These are phyloP conservation scores for Aviceda subcristata DNA, from an alignment of 2,113 vertebrate genomes.

Conservation along the genomic window DNA sequence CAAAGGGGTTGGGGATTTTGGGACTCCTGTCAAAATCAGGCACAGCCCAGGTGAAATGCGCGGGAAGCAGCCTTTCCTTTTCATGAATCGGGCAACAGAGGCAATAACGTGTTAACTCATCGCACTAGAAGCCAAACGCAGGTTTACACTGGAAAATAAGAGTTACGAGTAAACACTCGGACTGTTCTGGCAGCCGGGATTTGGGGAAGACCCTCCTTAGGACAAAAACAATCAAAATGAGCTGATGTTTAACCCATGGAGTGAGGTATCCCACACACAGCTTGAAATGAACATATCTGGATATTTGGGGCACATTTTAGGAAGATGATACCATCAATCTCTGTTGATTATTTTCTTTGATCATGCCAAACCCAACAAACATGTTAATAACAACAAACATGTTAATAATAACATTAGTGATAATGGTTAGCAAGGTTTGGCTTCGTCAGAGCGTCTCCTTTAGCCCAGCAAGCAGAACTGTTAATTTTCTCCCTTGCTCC, in stretches of 20 bases:
- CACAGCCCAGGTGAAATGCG: accelerated
- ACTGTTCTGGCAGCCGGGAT: too few species aligned
- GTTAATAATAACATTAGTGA: background rate
- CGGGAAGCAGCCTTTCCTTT: too few species aligned
- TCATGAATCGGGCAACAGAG: background rate
- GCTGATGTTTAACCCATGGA: background rate
- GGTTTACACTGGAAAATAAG: background rate
- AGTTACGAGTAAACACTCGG: background rate
- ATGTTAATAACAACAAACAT: too few species aligned
- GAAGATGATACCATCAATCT: background rate
- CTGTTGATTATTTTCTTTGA: background rate
- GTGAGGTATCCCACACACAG: accelerated
- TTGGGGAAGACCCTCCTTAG: background rate
- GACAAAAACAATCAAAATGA: background rate
- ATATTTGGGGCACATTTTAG: background rate
- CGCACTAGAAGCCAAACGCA: accelerated
- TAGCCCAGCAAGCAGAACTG: accelerated
- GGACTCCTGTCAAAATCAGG: background rate
- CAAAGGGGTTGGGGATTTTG: too few species aligned
- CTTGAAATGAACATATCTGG: accelerated
- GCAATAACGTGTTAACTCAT: accelerated
- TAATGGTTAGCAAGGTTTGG: background rate
- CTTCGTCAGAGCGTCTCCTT: background rate
- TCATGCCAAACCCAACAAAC: background rate
- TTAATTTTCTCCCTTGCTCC: background rate